Conservation (phyloP, 2,888 invertebrate genomes). For the Rhabditoides inermis region DNA sequence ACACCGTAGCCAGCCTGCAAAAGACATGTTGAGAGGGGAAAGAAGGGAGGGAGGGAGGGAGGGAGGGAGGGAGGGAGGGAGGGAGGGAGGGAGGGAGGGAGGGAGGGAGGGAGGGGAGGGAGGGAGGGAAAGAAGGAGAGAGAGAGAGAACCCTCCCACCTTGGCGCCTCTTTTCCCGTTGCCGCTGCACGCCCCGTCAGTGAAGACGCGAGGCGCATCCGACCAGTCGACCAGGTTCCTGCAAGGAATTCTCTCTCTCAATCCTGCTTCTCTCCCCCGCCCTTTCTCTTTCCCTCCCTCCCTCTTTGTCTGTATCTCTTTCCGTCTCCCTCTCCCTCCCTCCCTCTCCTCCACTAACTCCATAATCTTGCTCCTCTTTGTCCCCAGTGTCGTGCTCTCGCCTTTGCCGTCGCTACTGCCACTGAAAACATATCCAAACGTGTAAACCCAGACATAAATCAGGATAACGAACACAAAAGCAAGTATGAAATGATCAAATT, state of each 20-base stretch:
- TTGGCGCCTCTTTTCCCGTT: slow-evolving; percentile 28
- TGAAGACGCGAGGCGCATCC: slow-evolving; percentile 33
- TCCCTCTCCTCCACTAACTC: too few relatives aligned
- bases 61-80: background rate
- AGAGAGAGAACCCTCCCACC: slow-evolving; percentile 3
- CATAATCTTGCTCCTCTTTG: too few relatives aligned
- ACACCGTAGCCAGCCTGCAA: slow-evolving; percentile 62
- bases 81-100: too few relatives aligned
- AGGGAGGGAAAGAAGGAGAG: background rate
- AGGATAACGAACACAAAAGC: background rate
- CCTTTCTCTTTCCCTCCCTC: background rate
- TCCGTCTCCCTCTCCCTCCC: too few relatives aligned
- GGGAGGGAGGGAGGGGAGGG: background rate
- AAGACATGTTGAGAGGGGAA: background rate
- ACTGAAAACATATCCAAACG: background rate
- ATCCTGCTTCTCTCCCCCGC: background rate
- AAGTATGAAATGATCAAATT: too few relatives aligned
- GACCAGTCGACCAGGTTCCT: slow-evolving; percentile 1
- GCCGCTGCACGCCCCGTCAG: slow-evolving; percentile 44
- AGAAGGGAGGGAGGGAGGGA: background rate
- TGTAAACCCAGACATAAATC: too few relatives aligned
- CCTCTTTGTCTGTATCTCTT: too few relatives aligned
- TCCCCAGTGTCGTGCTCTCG: background rate
- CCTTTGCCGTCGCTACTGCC: background rate
- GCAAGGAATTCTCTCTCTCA: background rate